Evolutionary conservation across 2,888 invertebrate genomes (phyloP).

Genomic region (Amphimallon solstitiale): DNA sequence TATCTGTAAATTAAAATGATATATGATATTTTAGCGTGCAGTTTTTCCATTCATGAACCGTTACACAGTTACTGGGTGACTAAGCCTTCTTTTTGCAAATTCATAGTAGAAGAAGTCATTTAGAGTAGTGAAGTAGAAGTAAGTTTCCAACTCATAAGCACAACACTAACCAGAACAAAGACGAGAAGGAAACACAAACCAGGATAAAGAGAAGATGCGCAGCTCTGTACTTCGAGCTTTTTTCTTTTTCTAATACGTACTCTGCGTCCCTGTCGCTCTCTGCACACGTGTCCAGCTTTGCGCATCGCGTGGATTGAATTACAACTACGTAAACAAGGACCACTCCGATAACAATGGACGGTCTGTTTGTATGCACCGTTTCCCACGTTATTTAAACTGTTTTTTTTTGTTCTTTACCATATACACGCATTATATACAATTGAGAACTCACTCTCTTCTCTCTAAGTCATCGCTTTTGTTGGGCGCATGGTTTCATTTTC

Average conservation of each 20-base stretch:
- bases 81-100: slow-evolving; percentile 1
- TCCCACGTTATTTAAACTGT: slow-evolving; percentile 28
- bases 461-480: neutral
- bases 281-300: slow-evolving; percentile 29
- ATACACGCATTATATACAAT: neutral
- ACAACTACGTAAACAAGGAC: slow-evolving; percentile 32
- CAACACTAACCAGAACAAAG: neutral
- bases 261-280: neutral
- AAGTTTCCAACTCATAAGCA: neutral
- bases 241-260: neutral
- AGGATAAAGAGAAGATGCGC: neutral
- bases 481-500: neutral
- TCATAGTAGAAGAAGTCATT: neutral
- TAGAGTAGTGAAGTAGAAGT: neutral
- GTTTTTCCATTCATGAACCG: neutral
- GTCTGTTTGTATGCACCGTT: slow-evolving; percentile 38
- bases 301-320: slow-evolving; percentile 32
- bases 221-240: neutral
- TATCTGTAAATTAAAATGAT: no score
- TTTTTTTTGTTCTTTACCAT: slow-evolving; percentile 1
- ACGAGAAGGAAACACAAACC: slow-evolving; percentile 6
- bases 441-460: neutral
- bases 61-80: neutral
- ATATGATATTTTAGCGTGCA: no score
- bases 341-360: slow-evolving; percentile 31